Base-by-base conservation (phyloP, 2,888 invertebrate species). In the Dasypolia templi region DNA sequence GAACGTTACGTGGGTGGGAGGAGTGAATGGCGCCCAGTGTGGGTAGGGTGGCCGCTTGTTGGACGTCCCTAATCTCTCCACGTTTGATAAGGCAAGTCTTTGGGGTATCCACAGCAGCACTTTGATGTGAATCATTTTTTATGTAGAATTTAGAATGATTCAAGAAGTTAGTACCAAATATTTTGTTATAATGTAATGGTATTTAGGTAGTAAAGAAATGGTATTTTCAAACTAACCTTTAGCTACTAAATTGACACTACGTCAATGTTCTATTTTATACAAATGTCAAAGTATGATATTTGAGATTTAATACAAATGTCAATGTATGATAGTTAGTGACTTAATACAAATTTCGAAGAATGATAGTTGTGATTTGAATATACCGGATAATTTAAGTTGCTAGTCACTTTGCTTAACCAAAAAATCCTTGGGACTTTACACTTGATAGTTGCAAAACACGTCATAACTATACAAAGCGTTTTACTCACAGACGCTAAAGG, bases 41-140 rank as follows among this genome's bases (percentile, higher is more conserved):
- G 63, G 53, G 55, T 14, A n/a, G 44, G 67, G 49, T 35, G 53
- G 35, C 0, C n/a, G 61, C 44, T 77, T 77, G 39, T 63, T 81
- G 26, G 22, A 69, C 55, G 29, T 42, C 19, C 71, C 32, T 39
- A 59, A 61, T 39, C 32, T 29, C 17, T 53, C 14, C 44, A n/a
- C 59, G 29, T 61, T 82, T 58, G 35, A 76, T 76, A 81, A 32
- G 26, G n/a, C 35, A 22, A 22, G n/a, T 42, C 35, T 81, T 11
- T 49, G n/a, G 46, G 39, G 55, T 35, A 44, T 17, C 22, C 17
- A 32, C 39, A 42, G 29, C 14, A 56, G n/a, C 2, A 22, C 14
- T 56, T 32, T 51, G 49, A 39, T 1, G 22, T 53, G 3, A 26
- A 17, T 73, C 9, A 0, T 46, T n/a, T 29, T 39, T 72, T 17